Conservation (phyloP, 37 sponge, comb jelly and placozoan genomes). For the Aplysina aerophoba region DNA sequence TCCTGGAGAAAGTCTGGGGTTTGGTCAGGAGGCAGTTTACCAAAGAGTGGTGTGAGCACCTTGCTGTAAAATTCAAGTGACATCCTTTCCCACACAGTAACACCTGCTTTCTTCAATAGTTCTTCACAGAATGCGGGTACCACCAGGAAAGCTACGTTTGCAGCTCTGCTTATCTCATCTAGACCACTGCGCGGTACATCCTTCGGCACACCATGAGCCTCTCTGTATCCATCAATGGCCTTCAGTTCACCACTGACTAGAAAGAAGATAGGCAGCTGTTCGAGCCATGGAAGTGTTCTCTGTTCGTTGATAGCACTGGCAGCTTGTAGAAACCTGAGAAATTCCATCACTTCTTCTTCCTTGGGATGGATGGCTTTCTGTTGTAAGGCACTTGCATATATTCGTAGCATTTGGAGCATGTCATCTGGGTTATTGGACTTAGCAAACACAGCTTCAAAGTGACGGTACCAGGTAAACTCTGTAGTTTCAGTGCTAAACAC, state of each 20-base stretch:
- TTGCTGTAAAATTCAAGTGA: constrained; percentile 3
- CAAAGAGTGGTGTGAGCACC: not conserved
- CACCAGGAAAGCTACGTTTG: not conserved
- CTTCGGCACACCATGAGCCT: not conserved
- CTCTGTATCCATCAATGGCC: not conserved
- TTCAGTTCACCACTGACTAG: constrained; percentile 18
- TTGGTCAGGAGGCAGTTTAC: not conserved
- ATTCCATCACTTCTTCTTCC: constrained; percentile 8
- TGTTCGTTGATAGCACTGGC: not conserved
- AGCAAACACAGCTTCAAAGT: constrained; percentile 7
- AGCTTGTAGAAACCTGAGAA: not conserved
- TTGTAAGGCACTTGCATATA: not conserved
- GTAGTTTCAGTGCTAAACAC: not conserved
- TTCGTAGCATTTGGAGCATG: not conserved
- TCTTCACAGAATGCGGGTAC: constrained; percentile 17
- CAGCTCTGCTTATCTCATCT: not conserved
- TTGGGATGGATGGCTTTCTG: not conserved
- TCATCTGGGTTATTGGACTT: not conserved
- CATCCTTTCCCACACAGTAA: not conserved
- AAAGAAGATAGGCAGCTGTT: constrained; percentile 9
- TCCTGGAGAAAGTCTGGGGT: not conserved
- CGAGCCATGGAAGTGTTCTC: not conserved
- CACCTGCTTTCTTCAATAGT: constrained; percentile 5
- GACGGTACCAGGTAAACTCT: not conserved
- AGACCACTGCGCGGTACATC: constrained; percentile 7